A percentile compares a stretch with the other conserved stretches of the same genome.
Evolutionary conservation across 2,797 vertebrate genomes (phyloP).

Genomic region (Ceyx erithaca): DNA sequence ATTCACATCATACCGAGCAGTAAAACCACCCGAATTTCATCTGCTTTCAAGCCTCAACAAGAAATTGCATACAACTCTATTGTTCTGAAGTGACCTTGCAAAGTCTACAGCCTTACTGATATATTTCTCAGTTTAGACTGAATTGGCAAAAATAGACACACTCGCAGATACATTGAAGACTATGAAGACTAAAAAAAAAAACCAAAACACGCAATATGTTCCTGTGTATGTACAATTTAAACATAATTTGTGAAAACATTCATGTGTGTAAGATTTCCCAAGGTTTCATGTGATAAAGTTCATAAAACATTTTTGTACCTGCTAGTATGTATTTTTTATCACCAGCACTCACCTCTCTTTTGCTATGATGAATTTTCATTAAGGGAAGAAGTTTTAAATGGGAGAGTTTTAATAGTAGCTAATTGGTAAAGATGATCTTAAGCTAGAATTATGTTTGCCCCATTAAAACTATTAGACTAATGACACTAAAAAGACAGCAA

Average conservation of each 20-base stretch:
- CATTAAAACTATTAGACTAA: background rate
- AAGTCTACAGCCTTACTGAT: background rate
- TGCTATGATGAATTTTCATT: background rate
- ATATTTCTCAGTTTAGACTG: background rate
- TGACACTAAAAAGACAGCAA: background rate
- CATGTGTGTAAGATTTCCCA: conserved; percentile 7
- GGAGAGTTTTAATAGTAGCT: background rate
- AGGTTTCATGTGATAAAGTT: background rate
- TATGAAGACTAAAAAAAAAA: background rate
- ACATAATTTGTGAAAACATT: conserved; percentile 1
- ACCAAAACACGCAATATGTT: background rate
- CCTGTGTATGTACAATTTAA: background rate
- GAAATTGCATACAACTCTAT: background rate
- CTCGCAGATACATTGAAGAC: background rate
- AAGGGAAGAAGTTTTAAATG: background rate
- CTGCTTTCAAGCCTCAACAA: conserved; percentile 22
- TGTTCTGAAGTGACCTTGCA: background rate
- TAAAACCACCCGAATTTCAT: conserved; percentile 1
- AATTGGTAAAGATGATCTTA: background rate
- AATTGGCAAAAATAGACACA: background rate
- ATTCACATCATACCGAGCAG: background rate
- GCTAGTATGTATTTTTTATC: background rate
- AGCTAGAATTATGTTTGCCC: background rate
- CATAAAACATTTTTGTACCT: conserved; percentile 2
- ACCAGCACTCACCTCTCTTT: background rate